Evolutionary conservation across 2,797 vertebrate species (phyloP), one percentile per base, ranked within the genome.

Genomic region (Enteromius viviparus): DNA sequence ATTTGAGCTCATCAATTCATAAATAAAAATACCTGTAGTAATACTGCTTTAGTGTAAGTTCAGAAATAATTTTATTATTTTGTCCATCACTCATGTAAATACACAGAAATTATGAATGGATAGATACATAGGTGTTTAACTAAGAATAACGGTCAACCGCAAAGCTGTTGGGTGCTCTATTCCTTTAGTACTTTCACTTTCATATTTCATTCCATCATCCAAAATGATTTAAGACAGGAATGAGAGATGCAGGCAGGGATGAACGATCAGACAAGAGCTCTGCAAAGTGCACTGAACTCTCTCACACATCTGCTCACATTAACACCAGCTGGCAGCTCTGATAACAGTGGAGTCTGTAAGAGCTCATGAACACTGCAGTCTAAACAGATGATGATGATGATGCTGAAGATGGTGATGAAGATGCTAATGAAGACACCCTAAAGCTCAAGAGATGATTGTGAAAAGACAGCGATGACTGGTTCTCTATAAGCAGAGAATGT

Each of bases 41-140:
- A 58, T 8, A 23, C 21, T 6, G 29, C 11, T 53, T 76, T 17
- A 17, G 37, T 45, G n/a, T 32, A 11, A n/a, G 40, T 79, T 80
- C 49, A 26, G 51, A 83, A 75, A 58, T 79, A n/a, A 49, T 69
- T 83, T 83, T 85, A 82, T 82, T 32, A 32, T 84, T 42, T 81
- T 49, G 49, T 71, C 60, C 49, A 66, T 78, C 62, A 70, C 37
- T 55, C 23, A 58, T 76, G 53, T 70, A 78, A 55, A 85, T 84
- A 78, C 62, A 75, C 66, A 78, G 47, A 75, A 71, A 51, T 72
- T 42, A 72, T 49, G n/a, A 80, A 72, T 42, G 58, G 49, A 76
- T 79, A 86, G 64, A 85, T 82, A 85, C 53, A 62, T 74, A 58
- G 9, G 19, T 66, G 74, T 69, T 69, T 71, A 83, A 58, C 81